Percentiles rank a stretch among this genome's conserved stretches.
These are phyloP conservation scores for Monomorium pharaonis DNA, from an alignment of 1,140 invertebrate species.

Conservation along the genomic window DNA sequence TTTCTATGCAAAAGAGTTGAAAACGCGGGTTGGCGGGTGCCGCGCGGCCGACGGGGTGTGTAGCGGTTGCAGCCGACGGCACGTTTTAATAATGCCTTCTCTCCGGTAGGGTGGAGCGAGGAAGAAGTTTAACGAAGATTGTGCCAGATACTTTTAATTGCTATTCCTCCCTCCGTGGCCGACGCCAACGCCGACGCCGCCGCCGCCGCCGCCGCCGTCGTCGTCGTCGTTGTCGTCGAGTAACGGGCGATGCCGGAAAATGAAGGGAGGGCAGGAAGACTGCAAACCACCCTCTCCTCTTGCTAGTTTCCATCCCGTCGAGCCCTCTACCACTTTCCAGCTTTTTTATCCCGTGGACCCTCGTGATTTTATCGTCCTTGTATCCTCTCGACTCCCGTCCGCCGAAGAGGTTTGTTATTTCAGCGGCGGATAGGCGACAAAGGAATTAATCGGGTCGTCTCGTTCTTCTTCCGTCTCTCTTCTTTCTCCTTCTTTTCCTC, in stretches of 20 bases:
- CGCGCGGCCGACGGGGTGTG: constrained; percentile 65
- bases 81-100: constrained; percentile 84
- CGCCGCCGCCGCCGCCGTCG: constrained; percentile 20
- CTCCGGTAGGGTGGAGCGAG: constrained; percentile 72
- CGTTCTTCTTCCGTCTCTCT: constrained; percentile 35
- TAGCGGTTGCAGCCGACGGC: constrained; percentile 79
- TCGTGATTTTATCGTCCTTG: constrained; percentile 83
- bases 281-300: constrained; percentile 56
- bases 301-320: not conserved
- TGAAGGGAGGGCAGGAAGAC: constrained; percentile 66
- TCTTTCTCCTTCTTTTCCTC: constrained; percentile 30
- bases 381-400: constrained; percentile 81
- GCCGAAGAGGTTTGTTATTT: constrained; percentile 83
- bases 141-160: constrained; percentile 85
- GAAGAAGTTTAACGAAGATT: constrained; percentile 85
- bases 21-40: constrained; percentile 71
- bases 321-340: constrained; percentile 54
- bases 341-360: constrained; percentile 76
- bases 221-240: constrained; percentile 24
- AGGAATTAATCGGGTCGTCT: constrained; percentile 81
- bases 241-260: constrained; percentile 72
- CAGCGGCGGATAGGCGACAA: constrained; percentile 76
- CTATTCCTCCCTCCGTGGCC: constrained; percentile 79
- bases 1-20: constrained; percentile 83
- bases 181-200: not conserved